Evolutionary conservation across 2,113 vertebrate genomes (phyloP), one percentile per base, ranked within the genome.

Genomic region (Mastomys coucha): DNA sequence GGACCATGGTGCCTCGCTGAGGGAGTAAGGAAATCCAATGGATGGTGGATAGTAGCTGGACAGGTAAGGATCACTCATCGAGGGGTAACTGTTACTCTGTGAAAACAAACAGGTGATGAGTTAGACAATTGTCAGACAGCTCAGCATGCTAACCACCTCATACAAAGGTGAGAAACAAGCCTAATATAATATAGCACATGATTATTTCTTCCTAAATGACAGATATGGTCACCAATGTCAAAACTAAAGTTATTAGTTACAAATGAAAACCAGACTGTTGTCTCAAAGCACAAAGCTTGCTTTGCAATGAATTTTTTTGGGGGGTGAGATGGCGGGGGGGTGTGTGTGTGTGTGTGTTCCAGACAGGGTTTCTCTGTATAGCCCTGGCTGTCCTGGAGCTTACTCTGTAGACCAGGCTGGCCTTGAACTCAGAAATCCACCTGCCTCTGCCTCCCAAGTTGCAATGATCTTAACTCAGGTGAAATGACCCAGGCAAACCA

Each of bases 41-140:
- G 99, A 99, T n/a, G 99, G 99, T 49, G 99, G 99, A 94, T 99
- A 99, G 94, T 99, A 99, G 98, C 99, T 99, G 98, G 99, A 99
- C 98, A 99, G 97, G 98, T 99, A 99, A 84, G 99, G 99, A 97
- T 99, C 99, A 42, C 99, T 99, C 99, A 99, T 99, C 97, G 99
- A 99, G 98, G 99, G 99, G 98, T 99, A 99, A 98, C 99, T 99
- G 99, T 98, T 99, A 98, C 99, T 99, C 99, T 99, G 99, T 92
- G 97, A 95, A 98, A 96, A 96, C 93, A 95, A 95, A 93, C 87
- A 95, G 53, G 14, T 31, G 42, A 20, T 24, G 31, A 84, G 87
- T 97, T 53, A 97, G 91, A 58, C 0, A 0, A 5, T 56, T 89
- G 17, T 45, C 36, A 67, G n/a, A 73, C 56, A 89, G 5, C 20